Base-by-base conservation (phyloP, 2,888 invertebrate species). In the Xylocampa areola region DNA sequence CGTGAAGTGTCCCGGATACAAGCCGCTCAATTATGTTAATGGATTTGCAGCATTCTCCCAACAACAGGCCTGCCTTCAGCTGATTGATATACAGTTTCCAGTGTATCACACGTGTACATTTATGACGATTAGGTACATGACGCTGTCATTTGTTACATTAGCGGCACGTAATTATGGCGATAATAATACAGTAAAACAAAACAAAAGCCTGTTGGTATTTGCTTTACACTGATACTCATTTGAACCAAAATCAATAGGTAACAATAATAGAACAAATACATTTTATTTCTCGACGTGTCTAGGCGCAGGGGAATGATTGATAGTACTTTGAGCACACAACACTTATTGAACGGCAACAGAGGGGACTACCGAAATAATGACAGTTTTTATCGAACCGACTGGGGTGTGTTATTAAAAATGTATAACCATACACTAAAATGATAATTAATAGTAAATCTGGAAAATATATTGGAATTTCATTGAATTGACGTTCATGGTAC, bases 11-110 rank as follows among this genome's bases (percentile, higher is more conserved):
- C 87, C 86, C 85, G 88, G 86, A 89, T 85, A 87, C 87, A 85
- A 87, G 88, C 84, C 82, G 87, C 86, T 91, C 91, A 92, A 92
- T 92, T 91, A 92, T 91, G 90, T 80, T 92, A 92, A 92, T 92
- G 91, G 90, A 77, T 85, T 84, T 84, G 81, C 83, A 84, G 83
- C 84, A 86, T 85, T 86, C 82, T 66, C 77, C 75, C 73, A 81
- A 86, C 88, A 86, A 84, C 81, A 82, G 80, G 71, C 78, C 79
- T 79, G 80, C 78, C 82, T 84, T 79, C 79, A 76, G 71, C 84
- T 85, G 85, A 88, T 89, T 87, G 85, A 86, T 87, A 85, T 81
- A 80, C 80, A 81, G 76, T 72, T 72, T 76, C 75, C 68, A 73
- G 61, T 67, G 64, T 60, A 65, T 65, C 71, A 80, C 68, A 65